Conservation (phyloP, 1,140 invertebrate genomes). For the Eriosoma lanigerum region DNA sequence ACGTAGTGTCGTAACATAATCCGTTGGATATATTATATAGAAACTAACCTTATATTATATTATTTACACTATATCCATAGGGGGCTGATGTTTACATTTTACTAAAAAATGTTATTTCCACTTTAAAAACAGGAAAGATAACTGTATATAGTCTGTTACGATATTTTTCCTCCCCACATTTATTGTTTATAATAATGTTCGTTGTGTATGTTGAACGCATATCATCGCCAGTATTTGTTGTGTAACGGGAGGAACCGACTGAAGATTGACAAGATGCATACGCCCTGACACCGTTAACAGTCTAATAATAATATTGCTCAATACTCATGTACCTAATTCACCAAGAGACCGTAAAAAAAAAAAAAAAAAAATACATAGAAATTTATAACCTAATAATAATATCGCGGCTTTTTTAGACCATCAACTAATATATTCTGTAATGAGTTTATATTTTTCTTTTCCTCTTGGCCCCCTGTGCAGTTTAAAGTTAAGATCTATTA, state of each 20-base stretch:
- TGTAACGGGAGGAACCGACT: constrained; percentile 44
- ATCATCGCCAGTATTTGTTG: constrained; percentile 40
- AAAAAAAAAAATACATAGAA: neutral
- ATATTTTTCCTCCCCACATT: constrained; percentile 10
- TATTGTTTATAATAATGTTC: constrained; percentile 36
- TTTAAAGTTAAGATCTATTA: neutral
- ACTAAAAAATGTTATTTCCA: constrained; percentile 48
- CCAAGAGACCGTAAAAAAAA: neutral
- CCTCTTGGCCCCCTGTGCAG: neutral
- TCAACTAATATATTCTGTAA: neutral
- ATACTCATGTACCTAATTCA: too few relatives aligned
- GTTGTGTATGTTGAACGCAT: constrained; percentile 40
- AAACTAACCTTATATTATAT: neutral
- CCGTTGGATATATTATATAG: neutral
- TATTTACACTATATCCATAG: neutral
- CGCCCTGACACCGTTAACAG: constrained; percentile 28
- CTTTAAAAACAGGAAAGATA: constrained; percentile 34
- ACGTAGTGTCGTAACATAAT: neutral
- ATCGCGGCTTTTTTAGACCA: neutral
- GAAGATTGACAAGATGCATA: constrained; percentile 48
- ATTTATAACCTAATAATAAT: constrained; percentile 7
- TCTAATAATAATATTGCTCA: constrained; percentile 48
- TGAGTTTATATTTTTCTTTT: neutral
- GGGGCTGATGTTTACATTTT: constrained; percentile 39
- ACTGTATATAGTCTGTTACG: constrained; percentile 24